phyloP scores from a whole-genome alignment of 2,797 vertebrate species.

The Peromyscus nudipes region DNA sequence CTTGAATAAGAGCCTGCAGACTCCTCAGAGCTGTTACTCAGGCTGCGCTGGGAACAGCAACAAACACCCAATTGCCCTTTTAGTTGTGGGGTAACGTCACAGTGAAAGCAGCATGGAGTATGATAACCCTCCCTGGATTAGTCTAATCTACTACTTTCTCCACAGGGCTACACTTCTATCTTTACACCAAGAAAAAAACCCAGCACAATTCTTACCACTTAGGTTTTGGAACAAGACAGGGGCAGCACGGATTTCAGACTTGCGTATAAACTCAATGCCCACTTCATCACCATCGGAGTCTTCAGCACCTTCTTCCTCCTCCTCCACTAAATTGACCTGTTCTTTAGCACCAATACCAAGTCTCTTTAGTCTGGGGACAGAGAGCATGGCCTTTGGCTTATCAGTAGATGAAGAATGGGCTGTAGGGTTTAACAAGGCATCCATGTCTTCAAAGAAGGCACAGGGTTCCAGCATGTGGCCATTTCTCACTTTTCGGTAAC shows the following conservation, averaged over 20 bases:
- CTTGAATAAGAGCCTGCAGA: not conserved
- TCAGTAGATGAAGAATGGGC: constrained; percentile 64
- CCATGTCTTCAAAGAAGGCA: constrained; percentile 85
- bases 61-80: not conserved
- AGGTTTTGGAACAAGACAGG: constrained; percentile 82
- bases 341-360: constrained; percentile 48
- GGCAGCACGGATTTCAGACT: constrained; percentile 63
- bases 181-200: not conserved
- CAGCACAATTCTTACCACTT: constrained; percentile 78
- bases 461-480: constrained; percentile 80
- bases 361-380: constrained; percentile 69
- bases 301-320: constrained; percentile 65
- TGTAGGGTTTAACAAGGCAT: constrained; percentile 80
- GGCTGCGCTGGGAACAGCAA: not conserved
- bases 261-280: constrained; percentile 61
- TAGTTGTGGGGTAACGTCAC: not conserved
- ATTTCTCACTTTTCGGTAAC: constrained; percentile 82
- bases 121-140: not conserved
- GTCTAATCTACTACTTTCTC: not conserved
- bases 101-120: not conserved
- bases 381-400: constrained; percentile 45
- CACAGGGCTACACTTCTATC: not conserved
- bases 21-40: not conserved
- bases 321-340: constrained; percentile 61
- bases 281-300: constrained; percentile 76